Conservation (phyloP, 2,113 vertebrate species). For the Sceloporus undulatus region DNA sequence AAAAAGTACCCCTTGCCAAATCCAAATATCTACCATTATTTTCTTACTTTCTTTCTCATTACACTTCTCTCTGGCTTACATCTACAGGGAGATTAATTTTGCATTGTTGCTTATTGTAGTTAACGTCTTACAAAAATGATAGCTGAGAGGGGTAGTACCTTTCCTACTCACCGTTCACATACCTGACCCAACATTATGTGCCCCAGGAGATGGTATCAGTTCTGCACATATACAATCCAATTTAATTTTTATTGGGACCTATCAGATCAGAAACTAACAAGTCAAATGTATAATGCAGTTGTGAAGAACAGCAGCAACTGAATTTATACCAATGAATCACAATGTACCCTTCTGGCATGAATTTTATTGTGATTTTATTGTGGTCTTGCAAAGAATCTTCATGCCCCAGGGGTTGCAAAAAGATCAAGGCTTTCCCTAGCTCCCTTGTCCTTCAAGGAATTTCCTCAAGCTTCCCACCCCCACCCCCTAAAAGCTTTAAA, state of each 20-base stretch:
- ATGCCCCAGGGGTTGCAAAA: not conserved
- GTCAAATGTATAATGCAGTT: not conserved
- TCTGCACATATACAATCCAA: not conserved
- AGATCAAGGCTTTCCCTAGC: not conserved
- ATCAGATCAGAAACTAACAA: not conserved
- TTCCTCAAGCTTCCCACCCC: not conserved
- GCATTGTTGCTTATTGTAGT: not conserved
- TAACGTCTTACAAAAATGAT: not conserved
- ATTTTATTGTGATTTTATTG: not conserved
- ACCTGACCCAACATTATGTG: not conserved
- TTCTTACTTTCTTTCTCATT: not conserved
- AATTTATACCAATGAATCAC: not conserved
- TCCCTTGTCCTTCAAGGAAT: not conserved
- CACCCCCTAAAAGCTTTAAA: no score
- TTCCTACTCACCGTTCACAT: no score
- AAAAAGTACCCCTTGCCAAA: not conserved
- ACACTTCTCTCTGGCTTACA: not conserved
- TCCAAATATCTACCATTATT: constrained; percentile 7
- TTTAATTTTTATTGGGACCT: not conserved
- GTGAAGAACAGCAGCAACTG: not conserved
- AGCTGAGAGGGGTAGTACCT: not conserved
- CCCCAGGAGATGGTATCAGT: not conserved
- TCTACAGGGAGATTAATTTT: not conserved
- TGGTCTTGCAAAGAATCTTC: not conserved
- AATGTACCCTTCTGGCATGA: not conserved